A percentile compares a stretch with the other conserved stretches of the same genome.
phyloP scores from a whole-genome alignment of 1,140 invertebrate genomes.

The Monomorium pharaonis region DNA sequence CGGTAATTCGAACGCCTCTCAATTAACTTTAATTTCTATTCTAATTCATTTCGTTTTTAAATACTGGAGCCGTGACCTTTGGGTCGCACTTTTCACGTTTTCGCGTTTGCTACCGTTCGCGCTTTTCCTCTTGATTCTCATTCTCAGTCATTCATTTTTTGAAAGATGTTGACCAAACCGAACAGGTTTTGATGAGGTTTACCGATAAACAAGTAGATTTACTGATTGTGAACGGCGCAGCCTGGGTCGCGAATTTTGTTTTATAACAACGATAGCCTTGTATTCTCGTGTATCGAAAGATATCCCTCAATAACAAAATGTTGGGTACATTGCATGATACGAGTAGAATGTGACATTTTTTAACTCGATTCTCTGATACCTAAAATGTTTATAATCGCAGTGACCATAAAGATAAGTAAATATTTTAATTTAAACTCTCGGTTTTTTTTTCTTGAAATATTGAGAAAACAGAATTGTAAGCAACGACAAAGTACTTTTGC shows the following conservation, averaged over 20 bases:
- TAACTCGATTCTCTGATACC: neutral
- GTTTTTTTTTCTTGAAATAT: neutral
- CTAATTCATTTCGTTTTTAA: neutral
- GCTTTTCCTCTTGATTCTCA: neutral
- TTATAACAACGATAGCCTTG: neutral
- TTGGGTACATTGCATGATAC: neutral
- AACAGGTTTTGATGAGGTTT: neutral
- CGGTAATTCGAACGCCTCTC: neutral
- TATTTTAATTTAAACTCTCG: too few relatives aligned
- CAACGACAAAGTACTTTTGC: neutral
- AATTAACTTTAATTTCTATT: conserved; percentile 30
- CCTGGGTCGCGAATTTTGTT: neutral
- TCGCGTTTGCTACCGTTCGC: neutral
- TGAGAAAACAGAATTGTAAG: neutral
- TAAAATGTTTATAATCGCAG: neutral
- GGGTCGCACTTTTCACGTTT: neutral
- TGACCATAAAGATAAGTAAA: neutral
- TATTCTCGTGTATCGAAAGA: neutral
- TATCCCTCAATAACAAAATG: neutral
- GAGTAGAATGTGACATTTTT: neutral
- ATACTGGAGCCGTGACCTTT: neutral
- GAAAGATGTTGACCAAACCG: neutral
- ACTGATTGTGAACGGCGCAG: too few relatives aligned
- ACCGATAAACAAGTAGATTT: too few relatives aligned
- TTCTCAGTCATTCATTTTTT: neutral